These are phyloP conservation scores for Meiosimyza platycephala DNA, from an alignment of 2,888 invertebrate genomes.

Conservation along the genomic window DNA sequence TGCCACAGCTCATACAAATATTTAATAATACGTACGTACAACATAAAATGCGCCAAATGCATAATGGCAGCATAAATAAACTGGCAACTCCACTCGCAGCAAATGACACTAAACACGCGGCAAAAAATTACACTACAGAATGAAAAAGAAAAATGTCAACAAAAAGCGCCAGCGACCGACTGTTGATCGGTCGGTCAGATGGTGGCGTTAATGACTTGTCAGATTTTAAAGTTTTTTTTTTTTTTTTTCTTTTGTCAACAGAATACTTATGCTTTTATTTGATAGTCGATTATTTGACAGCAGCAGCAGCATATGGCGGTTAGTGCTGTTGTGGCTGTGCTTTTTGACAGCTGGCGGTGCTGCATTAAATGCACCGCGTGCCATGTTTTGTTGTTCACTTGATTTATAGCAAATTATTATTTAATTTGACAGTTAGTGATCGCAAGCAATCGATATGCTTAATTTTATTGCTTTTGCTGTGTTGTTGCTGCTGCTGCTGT, in stretches of 20 bases:
- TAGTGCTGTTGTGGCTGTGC: slow-evolving; percentile 21
- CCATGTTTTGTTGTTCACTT: background rate
- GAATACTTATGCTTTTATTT: slow-evolving; percentile 16
- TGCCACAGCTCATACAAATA: too few relatives aligned
- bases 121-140: too few relatives aligned
- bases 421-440: slow-evolving; percentile 28
- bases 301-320: slow-evolving; percentile 33
- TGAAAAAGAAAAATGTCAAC: too few relatives aligned
- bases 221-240: slow-evolving; percentile 11
- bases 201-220: background rate
- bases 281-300: slow-evolving; percentile 32
- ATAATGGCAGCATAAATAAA: slow-evolving; percentile 2
- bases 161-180: too few relatives aligned
- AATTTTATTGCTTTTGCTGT: background rate
- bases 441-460: slow-evolving; percentile 15
- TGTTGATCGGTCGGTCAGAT: too few relatives aligned
- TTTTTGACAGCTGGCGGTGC: slow-evolving; percentile 32
- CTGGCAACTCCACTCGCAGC: too few relatives aligned
- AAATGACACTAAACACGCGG: too few relatives aligned
- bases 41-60: slow-evolving; percentile 12
- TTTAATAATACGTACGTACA: too few relatives aligned
- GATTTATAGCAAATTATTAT: slow-evolving; percentile 15
- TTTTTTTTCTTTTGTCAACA: background rate
- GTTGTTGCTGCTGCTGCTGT: too few relatives aligned
- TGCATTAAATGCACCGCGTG: background rate